Evolutionary conservation across 1,140 invertebrate genomes (phyloP), one percentile per base, ranked within the genome.

Genomic region (Lordiphosa clarofinis): DNA sequence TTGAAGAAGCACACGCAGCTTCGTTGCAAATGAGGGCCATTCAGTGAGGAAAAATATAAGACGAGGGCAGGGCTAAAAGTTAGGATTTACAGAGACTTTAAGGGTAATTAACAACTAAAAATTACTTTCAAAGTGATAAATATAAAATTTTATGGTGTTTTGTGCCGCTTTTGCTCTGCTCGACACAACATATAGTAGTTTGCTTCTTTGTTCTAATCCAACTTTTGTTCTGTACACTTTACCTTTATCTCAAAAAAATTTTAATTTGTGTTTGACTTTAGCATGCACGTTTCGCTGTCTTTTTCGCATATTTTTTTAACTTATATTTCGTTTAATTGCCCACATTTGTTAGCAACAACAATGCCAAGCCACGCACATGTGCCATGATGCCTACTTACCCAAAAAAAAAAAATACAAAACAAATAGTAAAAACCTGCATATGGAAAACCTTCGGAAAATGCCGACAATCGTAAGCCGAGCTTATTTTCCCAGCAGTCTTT

Each of bases 391-490:
- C 65, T 52, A 39, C 47, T 71, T 59, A 53, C 43, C 55, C 11
- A 35, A 57, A 47, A 65, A 38, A 28, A 1, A 6, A 49, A 42
- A 61, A 60, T n/a, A n/a, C n/a, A 61, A 11, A 52, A 53, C 11
- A 15, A 56, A 12, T 39, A 39, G 37, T 37, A 36, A 35, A 54
- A 43, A 5, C 12, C 33, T 62, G 35, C 69, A 66, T 61, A 47
- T 79, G 61, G 47, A 74, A 75, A 81, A 81, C 75, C 75, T 81
- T 81, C 75, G 75, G 71, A 81, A 81, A 81, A 81, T 49, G 61
- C 70, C 75, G 70, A 81, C 75, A 81, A 81, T 78, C 65, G 66
- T 38, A 55, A 44, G 56, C 33, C 4, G 33, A 6, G 33, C 38
- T 8, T 35, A 71, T 81, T 81, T 81, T 81, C 71, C 75, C 75